Evolutionary conservation across 2,797 vertebrate species (phyloP).

Genomic region (Tauraco hartlaubi): DNA sequence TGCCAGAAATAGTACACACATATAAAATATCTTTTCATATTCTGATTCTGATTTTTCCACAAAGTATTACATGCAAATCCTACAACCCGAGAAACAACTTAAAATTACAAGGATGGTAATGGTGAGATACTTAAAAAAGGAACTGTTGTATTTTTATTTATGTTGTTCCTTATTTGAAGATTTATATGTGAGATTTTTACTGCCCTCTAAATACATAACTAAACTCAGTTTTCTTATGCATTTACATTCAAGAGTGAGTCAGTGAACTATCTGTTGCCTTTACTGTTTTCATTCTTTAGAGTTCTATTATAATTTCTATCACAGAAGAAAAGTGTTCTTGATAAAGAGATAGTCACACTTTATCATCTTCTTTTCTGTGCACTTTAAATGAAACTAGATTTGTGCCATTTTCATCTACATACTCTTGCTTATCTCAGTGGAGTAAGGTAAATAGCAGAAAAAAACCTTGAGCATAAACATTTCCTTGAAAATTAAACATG

Average conservation of each 20-base stretch:
- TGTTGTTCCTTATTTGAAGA: neutral
- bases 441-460: neutral
- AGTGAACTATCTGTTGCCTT: neutral
- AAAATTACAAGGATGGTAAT: neutral
- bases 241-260: neutral
- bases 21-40: neutral
- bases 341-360: neutral
- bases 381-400: neutral
- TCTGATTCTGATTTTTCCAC: neutral
- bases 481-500: neutral
- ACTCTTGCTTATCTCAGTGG: neutral
- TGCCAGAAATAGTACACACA: neutral
- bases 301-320: neutral
- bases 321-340: neutral
- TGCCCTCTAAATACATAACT: neutral
- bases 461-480: neutral
- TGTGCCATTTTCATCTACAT: neutral
- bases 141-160: neutral
- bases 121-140: neutral
- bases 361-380: neutral
- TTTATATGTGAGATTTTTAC: neutral
- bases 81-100: neutral
- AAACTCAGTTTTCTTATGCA: neutral
- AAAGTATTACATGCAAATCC: neutral
- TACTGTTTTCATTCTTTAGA: neutral